These are phyloP conservation scores for Saccopteryx bilineata DNA, from an alignment of 2,113 vertebrate species.

Conservation along the genomic window DNA sequence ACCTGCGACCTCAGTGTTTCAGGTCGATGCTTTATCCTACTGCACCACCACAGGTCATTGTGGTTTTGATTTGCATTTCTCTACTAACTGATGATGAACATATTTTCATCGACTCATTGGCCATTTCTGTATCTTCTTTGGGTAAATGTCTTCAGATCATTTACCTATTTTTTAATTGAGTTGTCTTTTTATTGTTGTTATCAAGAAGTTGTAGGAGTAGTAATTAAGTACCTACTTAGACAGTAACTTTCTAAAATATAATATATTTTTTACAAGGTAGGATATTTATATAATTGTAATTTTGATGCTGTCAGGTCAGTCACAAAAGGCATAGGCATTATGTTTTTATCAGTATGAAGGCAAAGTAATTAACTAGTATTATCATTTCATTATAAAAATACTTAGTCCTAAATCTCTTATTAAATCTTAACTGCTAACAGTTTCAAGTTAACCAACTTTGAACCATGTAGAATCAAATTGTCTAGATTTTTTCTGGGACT, in stretches of 20 bases:
- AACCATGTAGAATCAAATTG: not conserved
- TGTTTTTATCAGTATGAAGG: constrained; percentile 14
- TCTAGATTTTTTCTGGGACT: not conserved
- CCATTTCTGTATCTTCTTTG: not conserved
- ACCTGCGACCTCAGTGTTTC: too few relatives aligned
- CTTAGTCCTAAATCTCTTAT: constrained; percentile 7
- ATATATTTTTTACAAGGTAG: constrained; percentile 16
- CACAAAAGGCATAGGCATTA: not conserved
- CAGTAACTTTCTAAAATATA: constrained; percentile 3
- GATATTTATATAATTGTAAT: not conserved
- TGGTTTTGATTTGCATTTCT: constrained; percentile 3
- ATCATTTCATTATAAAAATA: constrained; percentile 6
- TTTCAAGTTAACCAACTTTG: not conserved
- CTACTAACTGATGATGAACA: not conserved
- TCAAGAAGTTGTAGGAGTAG: not conserved
- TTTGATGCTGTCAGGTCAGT: not conserved
- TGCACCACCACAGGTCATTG: too few relatives aligned
- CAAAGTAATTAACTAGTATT: not conserved
- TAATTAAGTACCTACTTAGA: not conserved
- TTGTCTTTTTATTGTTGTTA: constrained; percentile 9
- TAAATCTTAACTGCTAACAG: not conserved
- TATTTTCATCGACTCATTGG: not conserved
- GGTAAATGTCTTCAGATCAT: constrained; percentile 11
- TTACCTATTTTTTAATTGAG: not conserved
- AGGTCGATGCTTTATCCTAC: too few relatives aligned